Conservation (phyloP, 23 tunicate species). For the Phallusia fumigata region DNA sequence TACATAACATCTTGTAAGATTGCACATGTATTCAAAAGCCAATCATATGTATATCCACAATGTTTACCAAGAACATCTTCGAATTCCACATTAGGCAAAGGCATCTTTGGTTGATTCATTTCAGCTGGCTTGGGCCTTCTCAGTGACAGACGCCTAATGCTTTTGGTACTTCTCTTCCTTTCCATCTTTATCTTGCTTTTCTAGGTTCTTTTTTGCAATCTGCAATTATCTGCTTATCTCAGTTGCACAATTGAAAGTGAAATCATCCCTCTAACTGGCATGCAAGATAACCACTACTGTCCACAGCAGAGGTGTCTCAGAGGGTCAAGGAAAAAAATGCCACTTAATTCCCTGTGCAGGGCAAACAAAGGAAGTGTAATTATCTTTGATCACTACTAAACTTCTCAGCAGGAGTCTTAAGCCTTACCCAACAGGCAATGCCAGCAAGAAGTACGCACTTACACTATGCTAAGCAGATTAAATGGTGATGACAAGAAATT, state of each 20-base stretch:
- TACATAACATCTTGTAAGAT: too few species aligned
- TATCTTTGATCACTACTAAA: background rate
- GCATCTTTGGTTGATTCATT: constrained; percentile 31
- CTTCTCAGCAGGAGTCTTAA: background rate
- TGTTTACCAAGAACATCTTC: constrained; percentile 84
- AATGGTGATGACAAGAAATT: background rate
- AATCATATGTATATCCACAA: background rate
- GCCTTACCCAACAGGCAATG: background rate
- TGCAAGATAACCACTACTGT: background rate
- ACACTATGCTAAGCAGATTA: background rate
- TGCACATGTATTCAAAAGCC: too few species aligned
- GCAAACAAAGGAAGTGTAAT: constrained; percentile 13
- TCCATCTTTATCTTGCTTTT: background rate
- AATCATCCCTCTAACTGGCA: background rate
- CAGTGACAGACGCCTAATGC: constrained; percentile 20
- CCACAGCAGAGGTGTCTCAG: background rate
- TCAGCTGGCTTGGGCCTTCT: constrained; percentile 25
- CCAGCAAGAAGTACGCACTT: background rate
- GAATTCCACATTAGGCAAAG: constrained; percentile 65
- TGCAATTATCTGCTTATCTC: background rate
- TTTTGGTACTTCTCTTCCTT: constrained; percentile 10
- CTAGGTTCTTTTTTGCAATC: background rate
- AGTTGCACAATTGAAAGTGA: constrained; percentile 1
- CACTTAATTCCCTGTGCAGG: constrained; percentile 4
- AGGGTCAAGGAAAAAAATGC: constrained; percentile 1